Evolutionary conservation across 2,113 vertebrate species (phyloP).

Genomic region (Noctilio leporinus): DNA sequence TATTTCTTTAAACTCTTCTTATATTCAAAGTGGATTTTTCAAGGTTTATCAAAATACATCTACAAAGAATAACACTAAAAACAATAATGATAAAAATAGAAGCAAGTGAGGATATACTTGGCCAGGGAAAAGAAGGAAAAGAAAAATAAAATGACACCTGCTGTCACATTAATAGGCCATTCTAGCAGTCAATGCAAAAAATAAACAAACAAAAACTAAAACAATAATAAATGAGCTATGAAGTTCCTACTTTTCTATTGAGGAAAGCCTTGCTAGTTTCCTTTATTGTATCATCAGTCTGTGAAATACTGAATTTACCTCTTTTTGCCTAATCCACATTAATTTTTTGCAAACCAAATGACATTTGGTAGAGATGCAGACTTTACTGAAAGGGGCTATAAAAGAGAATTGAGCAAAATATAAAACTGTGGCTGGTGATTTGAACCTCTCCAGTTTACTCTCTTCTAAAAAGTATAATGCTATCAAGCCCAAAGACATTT

Average conservation of each 20-base stretch:
- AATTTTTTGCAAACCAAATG: neutral
- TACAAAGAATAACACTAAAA: neutral
- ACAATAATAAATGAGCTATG: no score
- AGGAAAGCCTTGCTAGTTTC: neutral
- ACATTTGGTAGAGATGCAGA: neutral
- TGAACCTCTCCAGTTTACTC: neutral
- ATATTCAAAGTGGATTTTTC: neutral
- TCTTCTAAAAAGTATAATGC: neutral
- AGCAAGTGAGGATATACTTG: neutral
- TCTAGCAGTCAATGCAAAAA: neutral
- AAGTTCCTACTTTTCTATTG: neutral
- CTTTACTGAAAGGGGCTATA: neutral
- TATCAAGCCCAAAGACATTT: neutral
- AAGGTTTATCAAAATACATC: neutral
- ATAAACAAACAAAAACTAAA: neutral
- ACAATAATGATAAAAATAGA: neutral
- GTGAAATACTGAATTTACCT: neutral
- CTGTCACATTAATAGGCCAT: neutral
- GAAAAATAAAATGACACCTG: neutral
- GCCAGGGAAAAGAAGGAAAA: neutral
- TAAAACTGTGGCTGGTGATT: neutral
- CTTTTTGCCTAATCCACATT: neutral
- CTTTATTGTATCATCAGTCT: neutral
- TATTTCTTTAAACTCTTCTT: neutral
- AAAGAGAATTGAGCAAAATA: neutral